Conservation (phyloP, 2,888 invertebrate genomes). For the Melinopterus prodromus region DNA sequence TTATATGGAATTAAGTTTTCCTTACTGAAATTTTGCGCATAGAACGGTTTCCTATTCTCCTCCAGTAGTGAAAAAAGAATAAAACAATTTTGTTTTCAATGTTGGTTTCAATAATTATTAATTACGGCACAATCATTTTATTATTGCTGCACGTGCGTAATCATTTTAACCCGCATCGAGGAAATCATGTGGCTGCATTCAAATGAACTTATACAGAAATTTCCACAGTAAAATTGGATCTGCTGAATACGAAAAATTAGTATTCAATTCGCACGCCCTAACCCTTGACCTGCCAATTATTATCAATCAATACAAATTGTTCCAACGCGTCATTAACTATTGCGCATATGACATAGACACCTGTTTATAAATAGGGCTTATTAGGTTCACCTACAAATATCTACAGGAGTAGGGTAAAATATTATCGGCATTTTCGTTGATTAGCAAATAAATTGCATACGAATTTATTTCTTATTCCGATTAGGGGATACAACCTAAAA, state of each 20-base stretch:
- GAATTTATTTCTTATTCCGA: too few relatives aligned
- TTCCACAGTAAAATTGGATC: conserved; percentile 10
- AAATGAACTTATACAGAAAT: conserved; percentile 11
- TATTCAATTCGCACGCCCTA: conserved; percentile 39
- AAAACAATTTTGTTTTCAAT: background rate
- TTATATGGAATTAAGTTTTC: too few relatives aligned
- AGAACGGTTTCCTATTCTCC: too few relatives aligned
- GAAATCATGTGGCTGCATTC: background rate
- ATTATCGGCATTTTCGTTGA: background rate
- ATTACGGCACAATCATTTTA: too few relatives aligned
- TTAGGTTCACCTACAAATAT: background rate
- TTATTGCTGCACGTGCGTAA: background rate
- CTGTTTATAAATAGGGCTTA: conserved; percentile 29
- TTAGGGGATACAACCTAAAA: too few relatives aligned
- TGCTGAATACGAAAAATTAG: conserved; percentile 11
- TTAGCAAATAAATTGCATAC: too few relatives aligned
- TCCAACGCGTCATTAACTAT: conserved; percentile 40
- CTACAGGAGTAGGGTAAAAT: background rate
- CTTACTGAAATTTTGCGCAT: too few relatives aligned
- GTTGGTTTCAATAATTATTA: background rate
- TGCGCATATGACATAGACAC: conserved; percentile 39
- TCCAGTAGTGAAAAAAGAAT: too few relatives aligned
- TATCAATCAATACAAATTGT: conserved; percentile 41
- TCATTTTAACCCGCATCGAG: background rate
- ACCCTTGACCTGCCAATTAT: conserved; percentile 43